phyloP scores from a whole-genome alignment of 2,888 invertebrate genomes.

The Sarcophaga variegata region DNA sequence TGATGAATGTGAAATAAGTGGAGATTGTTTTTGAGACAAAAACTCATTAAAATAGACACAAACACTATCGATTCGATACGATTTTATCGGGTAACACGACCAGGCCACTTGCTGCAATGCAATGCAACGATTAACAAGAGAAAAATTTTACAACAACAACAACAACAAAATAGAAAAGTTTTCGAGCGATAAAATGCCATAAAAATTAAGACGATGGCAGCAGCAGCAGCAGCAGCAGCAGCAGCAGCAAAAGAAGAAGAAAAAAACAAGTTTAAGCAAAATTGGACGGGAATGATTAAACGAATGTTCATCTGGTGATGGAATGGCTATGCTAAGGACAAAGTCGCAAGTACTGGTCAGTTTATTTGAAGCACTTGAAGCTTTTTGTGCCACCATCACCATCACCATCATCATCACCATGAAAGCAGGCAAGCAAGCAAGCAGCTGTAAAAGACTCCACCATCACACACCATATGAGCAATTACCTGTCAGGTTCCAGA shows the following conservation, averaged over 20 bases:
- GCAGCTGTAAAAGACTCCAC: background rate
- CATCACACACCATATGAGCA: background rate
- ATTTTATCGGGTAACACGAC: background rate
- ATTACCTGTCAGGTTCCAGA: background rate
- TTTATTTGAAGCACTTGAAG: slow-evolving; percentile 60
- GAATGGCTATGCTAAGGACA: too few species aligned
- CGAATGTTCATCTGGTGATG: too few species aligned
- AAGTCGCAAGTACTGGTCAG: slow-evolving; percentile 33
- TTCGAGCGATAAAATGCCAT: background rate
- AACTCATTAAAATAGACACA: background rate
- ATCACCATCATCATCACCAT: background rate
- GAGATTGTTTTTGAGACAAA: background rate
- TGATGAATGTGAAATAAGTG: too few species aligned
- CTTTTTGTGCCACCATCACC: slow-evolving; percentile 8
- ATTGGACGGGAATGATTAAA: too few species aligned
- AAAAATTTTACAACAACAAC: background rate
- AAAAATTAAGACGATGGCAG: background rate
- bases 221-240: background rate
- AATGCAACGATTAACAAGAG: too few species aligned
- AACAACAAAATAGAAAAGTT: background rate
- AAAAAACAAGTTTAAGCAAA: background rate
- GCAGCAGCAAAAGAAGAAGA: background rate
- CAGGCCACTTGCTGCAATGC: too few species aligned
- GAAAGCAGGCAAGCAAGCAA: background rate
- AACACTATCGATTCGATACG: background rate